Evolutionary conservation across 2,113 vertebrate genomes (phyloP), one percentile per base, ranked within the genome.

Genomic region (Apteryx mantelli): DNA sequence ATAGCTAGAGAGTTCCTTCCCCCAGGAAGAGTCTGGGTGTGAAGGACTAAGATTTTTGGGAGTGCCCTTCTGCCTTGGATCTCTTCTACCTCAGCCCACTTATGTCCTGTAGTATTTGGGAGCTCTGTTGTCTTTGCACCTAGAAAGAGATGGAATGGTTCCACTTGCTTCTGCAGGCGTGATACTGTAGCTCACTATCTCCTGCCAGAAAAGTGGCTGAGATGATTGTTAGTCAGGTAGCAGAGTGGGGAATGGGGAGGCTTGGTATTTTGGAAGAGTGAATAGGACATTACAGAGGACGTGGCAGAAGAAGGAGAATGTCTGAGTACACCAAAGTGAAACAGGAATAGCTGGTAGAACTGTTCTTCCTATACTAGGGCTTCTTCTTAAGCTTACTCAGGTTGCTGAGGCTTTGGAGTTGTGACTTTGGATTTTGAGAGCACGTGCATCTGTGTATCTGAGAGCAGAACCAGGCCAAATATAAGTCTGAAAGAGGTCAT

Each of bases 31-130:
- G 7, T 61, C 55, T 64, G 71, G 25, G 5, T 71, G 19, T 69
- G 71, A 91, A 83, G 73, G 50, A 77, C 68, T 86, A 58, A 89
- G 55, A 82, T 85, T 90, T 38, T 52, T 80, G 40, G 36, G 42
- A 42, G 32, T 87, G 66, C 24, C 44, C 7, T 50, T 89, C 52
- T 44, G 13, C 68, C 40, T 36, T n/a, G 24, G 56, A 69, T 53
- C n/a, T 85, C 79, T 69, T 66, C 22, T 79, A 24, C 61, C 56
- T 69, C 8, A 53, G 36, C 52, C 21, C 24, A 10, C 30, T 63
- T 2, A 2, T 34, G 63, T 74, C 68, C 87, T 88, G 40, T 21
- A 60, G 17, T 36, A 52, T 9, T 66, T 71, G 30, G 68, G 44
- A 89, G 60, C 52, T 95, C 22, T 81, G 68, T 66, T 82, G 40